Percentiles rank a stretch among this genome's conserved stretches.
Evolutionary conservation across 2,888 invertebrate species (phyloP).

Genomic region (Athalia rosae): DNA sequence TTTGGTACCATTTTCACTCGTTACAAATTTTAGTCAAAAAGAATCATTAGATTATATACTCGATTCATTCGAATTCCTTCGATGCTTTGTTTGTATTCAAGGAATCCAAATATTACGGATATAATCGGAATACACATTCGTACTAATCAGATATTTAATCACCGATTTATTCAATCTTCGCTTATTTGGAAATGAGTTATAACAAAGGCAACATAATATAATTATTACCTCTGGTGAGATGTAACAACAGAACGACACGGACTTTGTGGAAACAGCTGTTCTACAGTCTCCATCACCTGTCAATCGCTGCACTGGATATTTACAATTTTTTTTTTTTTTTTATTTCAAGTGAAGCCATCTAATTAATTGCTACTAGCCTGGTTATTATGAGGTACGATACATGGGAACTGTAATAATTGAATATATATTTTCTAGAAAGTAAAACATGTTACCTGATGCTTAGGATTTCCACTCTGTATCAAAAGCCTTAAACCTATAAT

Average conservation of each 20-base stretch:
- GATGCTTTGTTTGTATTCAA: background rate
- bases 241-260: background rate
- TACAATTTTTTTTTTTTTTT: background rate
- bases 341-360: too few relatives aligned
- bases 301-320: background rate
- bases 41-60: conserved; percentile 8
- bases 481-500: background rate
- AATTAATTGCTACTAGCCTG: background rate
- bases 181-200: background rate
- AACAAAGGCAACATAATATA: too few relatives aligned
- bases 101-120: conserved; percentile 15
- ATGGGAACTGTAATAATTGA: background rate
- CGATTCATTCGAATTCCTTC: conserved; percentile 21
- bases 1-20: conserved; percentile 14
- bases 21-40: conserved; percentile 19
- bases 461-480: background rate
- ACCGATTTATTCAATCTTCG: background rate
- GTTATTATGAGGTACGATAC: background rate
- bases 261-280: conserved; percentile 5
- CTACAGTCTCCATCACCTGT: background rate
- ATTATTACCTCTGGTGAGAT: too few relatives aligned
- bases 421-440: background rate
- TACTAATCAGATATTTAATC: conserved; percentile 8
- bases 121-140: conserved; percentile 15
- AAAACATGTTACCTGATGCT: background rate